Percentiles rank a stretch among this genome's conserved stretches.
Evolutionary conservation across 2,888 invertebrate species (phyloP).

Genomic region (Lasioglossum zephyrum): DNA sequence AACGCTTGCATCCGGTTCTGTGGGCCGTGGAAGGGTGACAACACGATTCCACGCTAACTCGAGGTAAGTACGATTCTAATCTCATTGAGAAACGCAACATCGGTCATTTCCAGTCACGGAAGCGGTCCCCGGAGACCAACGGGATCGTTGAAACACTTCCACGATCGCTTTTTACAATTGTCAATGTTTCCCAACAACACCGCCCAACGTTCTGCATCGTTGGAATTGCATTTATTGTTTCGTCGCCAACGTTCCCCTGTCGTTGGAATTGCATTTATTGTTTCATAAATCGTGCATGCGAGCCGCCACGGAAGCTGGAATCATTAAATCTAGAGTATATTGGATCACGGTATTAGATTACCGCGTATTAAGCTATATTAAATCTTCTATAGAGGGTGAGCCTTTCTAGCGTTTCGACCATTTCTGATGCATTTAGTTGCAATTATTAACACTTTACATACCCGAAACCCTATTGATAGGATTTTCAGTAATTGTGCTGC

Average conservation of each 20-base stretch:
- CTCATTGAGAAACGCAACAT: slow-evolving; percentile 47
- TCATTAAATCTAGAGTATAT: slow-evolving; percentile 31
- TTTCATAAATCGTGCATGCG: slow-evolving; percentile 21
- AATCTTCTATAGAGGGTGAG: background rate
- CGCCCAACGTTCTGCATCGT: background rate
- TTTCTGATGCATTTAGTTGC: background rate
- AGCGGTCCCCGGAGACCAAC: background rate
- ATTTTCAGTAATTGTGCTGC: too few species aligned
- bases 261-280: background rate
- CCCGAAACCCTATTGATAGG: too few species aligned
- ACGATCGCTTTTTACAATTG: background rate
- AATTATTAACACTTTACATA: background rate
- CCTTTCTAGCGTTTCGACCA: background rate
- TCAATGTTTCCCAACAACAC: background rate
- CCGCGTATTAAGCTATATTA: slow-evolving; percentile 9
- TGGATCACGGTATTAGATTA: slow-evolving; percentile 29
- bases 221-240: background rate
- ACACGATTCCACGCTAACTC: slow-evolving; percentile 57
- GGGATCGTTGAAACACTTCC: background rate
- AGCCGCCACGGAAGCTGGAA: slow-evolving; percentile 12
- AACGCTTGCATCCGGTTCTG: slow-evolving; percentile 78
- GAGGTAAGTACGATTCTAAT: slow-evolving; percentile 66
- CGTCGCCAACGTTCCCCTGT: background rate
- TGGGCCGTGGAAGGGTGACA: slow-evolving; percentile 69
- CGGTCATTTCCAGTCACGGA: slow-evolving; percentile 42